Base-by-base conservation (phyloP, 1,140 invertebrate genomes). In the Meloidogyne exigua region DNA sequence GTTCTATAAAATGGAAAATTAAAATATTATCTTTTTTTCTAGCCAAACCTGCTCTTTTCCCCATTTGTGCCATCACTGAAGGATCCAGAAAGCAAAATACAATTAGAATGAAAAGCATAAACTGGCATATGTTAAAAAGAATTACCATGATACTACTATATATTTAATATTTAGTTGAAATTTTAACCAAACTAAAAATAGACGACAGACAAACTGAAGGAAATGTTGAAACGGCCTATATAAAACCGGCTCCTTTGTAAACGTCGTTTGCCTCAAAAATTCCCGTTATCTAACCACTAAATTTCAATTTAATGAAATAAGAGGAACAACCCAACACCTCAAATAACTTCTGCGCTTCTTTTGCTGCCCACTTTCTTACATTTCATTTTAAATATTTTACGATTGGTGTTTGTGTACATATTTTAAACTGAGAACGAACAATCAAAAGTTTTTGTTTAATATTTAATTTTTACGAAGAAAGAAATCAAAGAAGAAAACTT, bases 261-360 rank as follows among this genome's bases (percentile, higher is more conserved):
- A 57, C n/a, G 7, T 57, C 7, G 15, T n/a, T 57, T 57, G 3
- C 49, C 49, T 57, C 49, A 57, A 18, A 9, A n/a, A 18, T 57
- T 57, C 2, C 49, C 49, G 49, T 57, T 57, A 57, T 57, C 49
- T 57, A 57, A 57, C 49, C 9, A 57, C n/a, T 4, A 57, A 57
- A n/a, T 57, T 57, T 57, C 49, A 57, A 57, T 57, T 57, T 57
- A 9, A n/a, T 57, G n/a, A 57, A 57, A 57, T 57, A n/a, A n/a
- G 13, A 57, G 13, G 21, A 57, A 12, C 49, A 57, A 57, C 49
- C 49, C 49, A n/a, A n/a, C 18, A n/a, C 49, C 49, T 57, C 49
- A 57, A n/a, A 57, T n/a, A 57, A 18, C 49, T 57, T 57, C 18
- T n/a, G 0, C 49, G 49, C 21, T 57, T 57, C 18, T 57, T 21